Evolutionary conservation across 2,888 invertebrate genomes (phyloP).

Genomic region (Bimastos eiseni): DNA sequence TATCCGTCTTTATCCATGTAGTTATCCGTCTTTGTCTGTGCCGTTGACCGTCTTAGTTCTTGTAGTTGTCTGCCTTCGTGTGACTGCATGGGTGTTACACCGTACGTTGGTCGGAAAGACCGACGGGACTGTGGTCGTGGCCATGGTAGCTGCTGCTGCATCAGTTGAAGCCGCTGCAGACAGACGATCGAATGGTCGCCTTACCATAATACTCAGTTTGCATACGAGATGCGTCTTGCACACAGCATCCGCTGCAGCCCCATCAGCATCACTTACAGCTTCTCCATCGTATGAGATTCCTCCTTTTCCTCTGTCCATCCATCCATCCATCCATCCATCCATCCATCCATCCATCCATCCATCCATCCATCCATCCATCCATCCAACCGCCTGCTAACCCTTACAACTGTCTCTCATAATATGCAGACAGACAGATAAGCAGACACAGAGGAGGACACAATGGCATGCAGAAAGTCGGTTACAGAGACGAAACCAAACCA

Average conservation of each 20-base stretch:
- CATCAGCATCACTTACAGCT: constrained; percentile 13
- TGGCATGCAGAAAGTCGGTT: background rate
- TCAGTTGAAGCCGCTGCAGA: background rate
- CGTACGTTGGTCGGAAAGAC: background rate
- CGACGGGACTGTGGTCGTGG: background rate
- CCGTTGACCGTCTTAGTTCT: background rate
- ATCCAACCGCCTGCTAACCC: background rate
- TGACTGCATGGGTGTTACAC: background rate
- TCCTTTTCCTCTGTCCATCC: background rate
- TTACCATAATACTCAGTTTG: constrained; percentile 16
- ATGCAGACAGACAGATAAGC: background rate
- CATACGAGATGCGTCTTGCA: background rate
- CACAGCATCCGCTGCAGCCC: background rate
- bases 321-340: background rate
- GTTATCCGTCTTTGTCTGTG: background rate
- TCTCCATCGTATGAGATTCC: background rate
- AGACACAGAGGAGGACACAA: background rate
- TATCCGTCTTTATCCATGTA: background rate
- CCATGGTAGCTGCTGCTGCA: background rate
- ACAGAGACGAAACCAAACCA: background rate
- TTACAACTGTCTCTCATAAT: background rate
- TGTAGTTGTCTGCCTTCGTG: background rate
- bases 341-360: background rate
- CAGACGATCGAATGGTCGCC: constrained; percentile 10
- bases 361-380: background rate